Percentiles rank a stretch among this genome's conserved stretches.
Evolutionary conservation across 1,140 invertebrate genomes (phyloP).

Genomic region (Aplysia californica): DNA sequence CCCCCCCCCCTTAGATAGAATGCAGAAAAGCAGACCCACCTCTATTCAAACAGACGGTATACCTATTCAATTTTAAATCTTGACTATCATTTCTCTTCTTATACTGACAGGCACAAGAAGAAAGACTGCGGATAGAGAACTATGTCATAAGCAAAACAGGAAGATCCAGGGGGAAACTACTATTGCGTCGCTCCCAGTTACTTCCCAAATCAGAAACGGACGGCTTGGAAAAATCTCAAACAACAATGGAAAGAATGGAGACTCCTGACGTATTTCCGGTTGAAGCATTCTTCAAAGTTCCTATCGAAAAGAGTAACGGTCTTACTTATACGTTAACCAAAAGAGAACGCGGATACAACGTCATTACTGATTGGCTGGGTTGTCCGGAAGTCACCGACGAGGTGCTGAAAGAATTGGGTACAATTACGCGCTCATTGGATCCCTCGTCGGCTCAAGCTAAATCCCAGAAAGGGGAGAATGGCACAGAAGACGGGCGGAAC

Average conservation of each 20-base stretch:
- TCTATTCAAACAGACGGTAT: background rate
- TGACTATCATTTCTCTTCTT: background rate
- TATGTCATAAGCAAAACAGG: slow-evolving; percentile 1
- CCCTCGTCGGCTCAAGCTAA: background rate
- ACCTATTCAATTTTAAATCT: background rate
- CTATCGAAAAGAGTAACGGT: background rate
- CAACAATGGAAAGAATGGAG: background rate
- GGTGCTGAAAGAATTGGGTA: background rate
- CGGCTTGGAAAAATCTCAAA: background rate
- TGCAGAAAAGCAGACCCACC: background rate
- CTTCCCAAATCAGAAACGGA: background rate
- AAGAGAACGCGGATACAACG: background rate
- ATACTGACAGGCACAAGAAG: slow-evolving; percentile 1
- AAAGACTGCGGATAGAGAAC: background rate
- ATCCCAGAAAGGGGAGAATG: too few relatives aligned
- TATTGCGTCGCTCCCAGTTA: background rate
- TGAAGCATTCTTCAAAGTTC: background rate
- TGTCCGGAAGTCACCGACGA: slow-evolving; percentile 18
- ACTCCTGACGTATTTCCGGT: background rate
- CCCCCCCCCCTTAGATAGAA: background rate
- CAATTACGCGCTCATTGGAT: background rate
- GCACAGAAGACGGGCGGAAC: too few relatives aligned
- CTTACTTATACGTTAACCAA: background rate
- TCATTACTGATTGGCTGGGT: slow-evolving; percentile 19
- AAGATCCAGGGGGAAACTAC: background rate